These are phyloP conservation scores for Metalampra italica DNA, from an alignment of 2,888 invertebrate genomes.

Conservation along the genomic window DNA sequence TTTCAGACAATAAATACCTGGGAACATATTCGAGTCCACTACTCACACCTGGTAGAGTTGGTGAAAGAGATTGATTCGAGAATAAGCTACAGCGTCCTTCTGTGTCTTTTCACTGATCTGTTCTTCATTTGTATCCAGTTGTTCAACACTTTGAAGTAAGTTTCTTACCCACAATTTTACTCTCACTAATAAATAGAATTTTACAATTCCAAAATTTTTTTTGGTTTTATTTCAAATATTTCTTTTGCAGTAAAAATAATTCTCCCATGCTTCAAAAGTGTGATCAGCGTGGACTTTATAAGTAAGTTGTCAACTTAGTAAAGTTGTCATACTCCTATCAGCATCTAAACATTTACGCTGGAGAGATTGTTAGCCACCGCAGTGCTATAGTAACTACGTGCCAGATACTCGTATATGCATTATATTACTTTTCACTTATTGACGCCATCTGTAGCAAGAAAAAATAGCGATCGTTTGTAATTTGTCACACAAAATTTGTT, in stretches of 20 bases:
- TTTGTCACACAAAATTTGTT: no score
- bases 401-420: no score
- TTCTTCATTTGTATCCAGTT: conserved; percentile 35
- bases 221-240: background rate
- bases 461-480: no score
- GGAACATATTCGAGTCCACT: conserved; percentile 31
- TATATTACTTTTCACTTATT: no score
- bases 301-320: background rate
- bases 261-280: background rate
- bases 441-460: no score
- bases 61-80: conserved; percentile 28
- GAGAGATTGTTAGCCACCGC: no score
- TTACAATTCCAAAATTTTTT: background rate
- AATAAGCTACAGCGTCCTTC: conserved; percentile 34
- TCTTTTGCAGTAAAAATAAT: background rate
- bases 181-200: background rate
- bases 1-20: conserved; percentile 32
- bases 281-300: background rate
- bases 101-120: conserved; percentile 35
- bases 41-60: conserved; percentile 28
- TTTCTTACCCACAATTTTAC: background rate
- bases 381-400: no score
- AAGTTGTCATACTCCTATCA: background rate
- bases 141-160: conserved; percentile 35
- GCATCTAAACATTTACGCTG: no score